Conservation (phyloP, 2,888 invertebrate genomes). For the Drosophila limbata region DNA sequence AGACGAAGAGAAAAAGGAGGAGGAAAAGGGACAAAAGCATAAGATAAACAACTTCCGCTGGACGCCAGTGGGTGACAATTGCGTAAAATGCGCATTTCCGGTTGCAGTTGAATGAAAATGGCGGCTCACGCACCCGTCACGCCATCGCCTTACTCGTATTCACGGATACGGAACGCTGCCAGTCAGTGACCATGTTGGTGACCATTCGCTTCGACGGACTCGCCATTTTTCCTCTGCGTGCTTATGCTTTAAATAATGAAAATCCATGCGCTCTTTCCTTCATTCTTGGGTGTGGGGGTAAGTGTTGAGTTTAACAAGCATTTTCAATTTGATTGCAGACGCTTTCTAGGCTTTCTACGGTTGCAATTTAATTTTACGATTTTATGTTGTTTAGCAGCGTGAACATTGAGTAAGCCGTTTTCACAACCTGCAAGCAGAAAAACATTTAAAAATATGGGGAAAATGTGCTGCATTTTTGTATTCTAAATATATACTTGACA, state of each 20-base stretch:
- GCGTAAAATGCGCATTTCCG: conserved; percentile 67
- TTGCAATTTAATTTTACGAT: conserved; percentile 23
- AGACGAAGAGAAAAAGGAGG: neutral
- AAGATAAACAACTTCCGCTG: conserved; percentile 70
- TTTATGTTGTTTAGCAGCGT: conserved; percentile 66
- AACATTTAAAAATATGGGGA: neutral
- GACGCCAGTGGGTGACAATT: conserved; percentile 56
- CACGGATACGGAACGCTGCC: conserved; percentile 38
- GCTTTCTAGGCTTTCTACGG: conserved; percentile 1
- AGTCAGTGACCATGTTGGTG: conserved; percentile 39
- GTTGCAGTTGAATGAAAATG: conserved; percentile 53
- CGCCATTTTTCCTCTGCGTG: conserved; percentile 3
- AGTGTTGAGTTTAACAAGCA: conserved; percentile 18
- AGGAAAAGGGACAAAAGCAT: conserved; percentile 20
- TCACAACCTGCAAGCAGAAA: conserved; percentile 68
- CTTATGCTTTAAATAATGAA: conserved; percentile 23
- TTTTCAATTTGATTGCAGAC: conserved; percentile 42
- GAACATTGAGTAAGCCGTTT: conserved; percentile 76
- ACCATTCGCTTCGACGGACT: conserved; percentile 21
- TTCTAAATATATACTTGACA: too few species aligned
- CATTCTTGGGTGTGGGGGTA: neutral
- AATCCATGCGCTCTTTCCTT: conserved; percentile 4
- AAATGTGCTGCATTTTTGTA: neutral
- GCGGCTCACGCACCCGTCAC: conserved; percentile 32
- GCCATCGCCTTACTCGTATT: conserved; percentile 11